Base-by-base conservation (phyloP, 2,797 vertebrate genomes). In the Semotilus atromaculatus region DNA sequence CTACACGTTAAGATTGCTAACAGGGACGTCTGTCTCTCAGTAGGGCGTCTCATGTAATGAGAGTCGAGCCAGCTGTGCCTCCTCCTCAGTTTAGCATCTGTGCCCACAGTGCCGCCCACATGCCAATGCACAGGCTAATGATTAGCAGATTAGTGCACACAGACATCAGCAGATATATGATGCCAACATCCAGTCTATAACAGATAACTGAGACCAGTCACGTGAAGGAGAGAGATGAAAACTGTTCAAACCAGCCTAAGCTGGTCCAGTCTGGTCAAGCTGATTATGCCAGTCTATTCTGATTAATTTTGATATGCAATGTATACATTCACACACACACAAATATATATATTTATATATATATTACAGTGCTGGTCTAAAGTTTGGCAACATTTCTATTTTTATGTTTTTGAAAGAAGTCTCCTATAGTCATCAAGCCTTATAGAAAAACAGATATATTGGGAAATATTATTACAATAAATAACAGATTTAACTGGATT, bases 101-200 rank as follows among this genome's bases (percentile, higher is more conserved):
- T 77, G 48, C 83, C 83, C 83, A 58, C 85, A 29, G 40, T 43
- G 83, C 62, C 86, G 51, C 86, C 85, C 85, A 86, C 83, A 88
- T 88, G 80, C 85, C 82, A 84, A 67, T 48, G 36, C 82, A 81
- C 72, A 66, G 82, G 62, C 77, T 81, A 85, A 85, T 87, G 86
- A 85, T 89, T 85, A 83, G 83, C 77, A 84, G 83, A 86, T 86
- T 88, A 85, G 26, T 51, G 86, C 55, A 83, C 87, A 79, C 75
- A 80, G 64, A 66, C 85, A 68, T 82, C 40, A 82, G 53, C 53
- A 40, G 82, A 78, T 16, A 34, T 53, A 34, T 53, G n/a, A 40
- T 7, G 31, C n/a, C 73, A 45, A 81, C 70, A 58, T 31, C 5
- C 70, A 82, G 70, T 11, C 55, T 45, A 62, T 60, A n/a, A 36